Base-by-base conservation (phyloP, 2,888 invertebrate genomes). In the Synergus umbraculus region DNA sequence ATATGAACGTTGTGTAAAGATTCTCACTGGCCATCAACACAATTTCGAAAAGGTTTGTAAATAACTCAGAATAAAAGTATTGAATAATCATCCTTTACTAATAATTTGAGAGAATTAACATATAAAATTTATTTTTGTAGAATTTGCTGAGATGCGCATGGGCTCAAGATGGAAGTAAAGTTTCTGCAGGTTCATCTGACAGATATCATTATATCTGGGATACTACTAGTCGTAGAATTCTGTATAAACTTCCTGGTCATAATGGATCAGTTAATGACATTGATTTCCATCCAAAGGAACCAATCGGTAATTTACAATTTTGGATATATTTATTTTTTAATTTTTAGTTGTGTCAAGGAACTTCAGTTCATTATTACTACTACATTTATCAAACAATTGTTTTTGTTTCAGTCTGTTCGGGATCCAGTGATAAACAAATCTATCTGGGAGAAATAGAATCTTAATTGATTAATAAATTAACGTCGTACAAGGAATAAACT, bases 161-260 rank as follows among this genome's bases (percentile, higher is more conserved):
- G 99, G 96, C 98, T 1, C 95, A 96, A 0, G 98, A 99, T 92
- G 98, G 98, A 1, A 96, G 96, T 78, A 97, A 97, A 93, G 96
- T 98, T 13, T 94, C 97, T 2, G 96, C 97, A 0, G 99, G 99
- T 0, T 99, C 99, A 0, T 96, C 98, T 0, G 99, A 99, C 93
- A 94, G 99, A 69, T 97, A 96, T 93, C 96, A 99, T 46, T 98
- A 99, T 92, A 94, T 99, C 82, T 99, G 99, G 99, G 99, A 99
- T 92, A 98, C 98, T 1, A 97, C 97, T 1, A 95, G 97, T 0
- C 94, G 98, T 44, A 94, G 98, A 82, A 97, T 99, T 86, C 93
- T 98, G 54, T 99, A 99, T 93, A 98, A 98, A 93, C 94, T 99
- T 86, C 99, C 99, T 0, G 99, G 99, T 0, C 99, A 99, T 92